phyloP scores from a whole-genome alignment of 2,113 vertebrate species.

The Syngnathus floridae region DNA sequence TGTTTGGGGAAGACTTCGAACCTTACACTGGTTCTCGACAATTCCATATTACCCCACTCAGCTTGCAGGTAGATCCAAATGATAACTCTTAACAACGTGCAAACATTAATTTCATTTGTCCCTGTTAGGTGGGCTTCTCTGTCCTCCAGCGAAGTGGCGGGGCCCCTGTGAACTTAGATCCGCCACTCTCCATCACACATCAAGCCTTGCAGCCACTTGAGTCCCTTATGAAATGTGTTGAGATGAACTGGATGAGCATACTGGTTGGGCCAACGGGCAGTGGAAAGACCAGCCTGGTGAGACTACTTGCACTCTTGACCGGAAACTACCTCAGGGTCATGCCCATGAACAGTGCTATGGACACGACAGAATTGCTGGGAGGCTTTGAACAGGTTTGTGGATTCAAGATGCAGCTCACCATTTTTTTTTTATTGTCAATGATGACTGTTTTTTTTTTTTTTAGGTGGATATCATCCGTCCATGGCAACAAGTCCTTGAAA shows the following conservation, averaged over 20 bases:
- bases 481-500: slow-evolving; percentile 85
- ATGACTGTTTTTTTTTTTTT: neutral
- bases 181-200: slow-evolving; percentile 82
- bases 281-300: slow-evolving; percentile 88
- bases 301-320: slow-evolving; percentile 85
- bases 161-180: slow-evolving; percentile 66
- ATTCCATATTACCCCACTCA: slow-evolving; percentile 86
- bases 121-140: slow-evolving; percentile 83
- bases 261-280: slow-evolving; percentile 87
- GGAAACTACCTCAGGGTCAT: slow-evolving; percentile 85
- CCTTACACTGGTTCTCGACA: slow-evolving; percentile 81
- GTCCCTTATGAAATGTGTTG: slow-evolving; percentile 92
- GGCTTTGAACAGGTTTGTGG: slow-evolving; percentile 86
- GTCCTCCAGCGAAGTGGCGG: slow-evolving; percentile 81
- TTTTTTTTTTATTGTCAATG: slow-evolving; percentile 21
- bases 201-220: slow-evolving; percentile 84
- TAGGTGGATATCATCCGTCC: slow-evolving; percentile 88
- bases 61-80: slow-evolving; percentile 80
- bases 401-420: accelerated
- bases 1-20: slow-evolving; percentile 75
- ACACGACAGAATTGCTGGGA: slow-evolving; percentile 92
- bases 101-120: neutral
- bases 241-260: slow-evolving; percentile 96
- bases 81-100: too few species aligned
- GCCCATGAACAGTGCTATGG: slow-evolving; percentile 96